Conservation (phyloP, 1,140 invertebrate species). For the Linepithema humile region DNA sequence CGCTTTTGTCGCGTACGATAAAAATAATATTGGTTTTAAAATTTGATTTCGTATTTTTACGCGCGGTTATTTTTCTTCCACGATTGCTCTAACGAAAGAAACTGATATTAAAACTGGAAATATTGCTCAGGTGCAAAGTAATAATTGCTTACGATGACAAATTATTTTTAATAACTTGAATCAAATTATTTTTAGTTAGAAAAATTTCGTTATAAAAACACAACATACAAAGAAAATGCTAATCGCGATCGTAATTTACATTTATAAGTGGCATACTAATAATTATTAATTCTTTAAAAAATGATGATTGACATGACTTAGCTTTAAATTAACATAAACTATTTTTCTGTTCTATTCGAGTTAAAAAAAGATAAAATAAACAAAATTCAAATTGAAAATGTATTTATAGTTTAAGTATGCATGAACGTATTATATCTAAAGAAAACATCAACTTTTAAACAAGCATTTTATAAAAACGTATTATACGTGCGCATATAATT, state of each 20-base stretch:
- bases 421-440: not conserved
- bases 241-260: not conserved
- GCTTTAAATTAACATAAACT: not conserved
- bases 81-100: not conserved
- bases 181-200: too few species aligned
- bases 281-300: not conserved
- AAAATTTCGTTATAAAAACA: not conserved
- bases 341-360: not conserved
- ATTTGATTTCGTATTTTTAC: not conserved
- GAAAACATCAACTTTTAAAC: not conserved
- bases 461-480: not conserved
- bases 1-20: not conserved
- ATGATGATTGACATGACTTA: not conserved
- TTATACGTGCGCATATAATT: not conserved
- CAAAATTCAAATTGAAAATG: not conserved
- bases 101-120: not conserved
- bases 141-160: not conserved
- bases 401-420: not conserved
- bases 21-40: constrained; percentile 14
- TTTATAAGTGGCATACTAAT: not conserved
- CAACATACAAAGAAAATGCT: not conserved
- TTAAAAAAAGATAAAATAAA: not conserved
- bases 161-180: not conserved
- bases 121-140: not conserved
- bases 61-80: not conserved